Evolutionary conservation across 2,113 vertebrate species (phyloP), one percentile per base, ranked within the genome.

Genomic region (Catagonus wagneri): DNA sequence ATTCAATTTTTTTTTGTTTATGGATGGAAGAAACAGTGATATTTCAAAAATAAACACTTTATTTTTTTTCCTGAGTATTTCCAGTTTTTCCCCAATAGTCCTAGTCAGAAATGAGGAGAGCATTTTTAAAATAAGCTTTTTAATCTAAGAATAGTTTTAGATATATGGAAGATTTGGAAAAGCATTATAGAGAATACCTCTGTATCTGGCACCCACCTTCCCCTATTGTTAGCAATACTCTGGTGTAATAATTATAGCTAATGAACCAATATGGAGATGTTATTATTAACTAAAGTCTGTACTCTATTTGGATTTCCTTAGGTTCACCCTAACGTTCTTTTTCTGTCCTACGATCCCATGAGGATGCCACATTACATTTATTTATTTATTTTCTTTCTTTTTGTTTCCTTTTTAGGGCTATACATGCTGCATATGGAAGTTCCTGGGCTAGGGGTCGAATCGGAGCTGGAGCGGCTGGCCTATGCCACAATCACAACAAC

Each of bases 21-120:
- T 74, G 32, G 66, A 75, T 96, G 50, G 12, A 68, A 86, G 78
- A 94, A 83, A 61, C 19, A 76, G n/a, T 58, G 29, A 81, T n/a
- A 90, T 90, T 74, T 95, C 63, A 88, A 78, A 95, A 91, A 89
- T 58, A 94, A 94, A 93, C 76, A 69, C 66, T 85, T 58, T 25
- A 32, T 79, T 87, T 5, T 95, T 72, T 89, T 72, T 69, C 60
- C 65, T 60, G 36, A 92, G n/a, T 76, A 39, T 72, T 76, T 91
- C 14, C 44, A 85, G 32, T 36, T 78, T 85, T 61, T 65, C 13
- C 72, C 34, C 65, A 56, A 15, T 86, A 20, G 29, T 74, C 25
- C 58, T 66, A 39, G 16, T 72, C 68, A 74, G 3, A 76, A 65
- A 61, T 72, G 61, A 92, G 52, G 29, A 89, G 19, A 44, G 19